Base-by-base conservation (phyloP, 1,140 invertebrate genomes). In the fruit fly (Drosophila melanogaster) region DNA sequence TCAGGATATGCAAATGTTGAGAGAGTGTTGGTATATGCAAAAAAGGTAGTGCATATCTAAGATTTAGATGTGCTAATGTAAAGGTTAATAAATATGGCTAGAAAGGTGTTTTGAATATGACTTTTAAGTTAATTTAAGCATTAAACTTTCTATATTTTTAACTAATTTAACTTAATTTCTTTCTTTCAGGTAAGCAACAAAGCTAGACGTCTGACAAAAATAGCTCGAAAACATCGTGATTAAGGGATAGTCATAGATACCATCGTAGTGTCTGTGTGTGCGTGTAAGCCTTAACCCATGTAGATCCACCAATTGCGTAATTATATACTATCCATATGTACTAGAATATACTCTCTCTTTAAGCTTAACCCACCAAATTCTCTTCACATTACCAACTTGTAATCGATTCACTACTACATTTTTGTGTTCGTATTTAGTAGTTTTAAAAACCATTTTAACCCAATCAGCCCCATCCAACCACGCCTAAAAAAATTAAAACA, bases 151-250 rank as follows among this genome's bases (percentile, higher is more conserved):
- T 22, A 22, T 22, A 8, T 33, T 10, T 10, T 8, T 8, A 33
- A 33, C 6, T 37, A 12, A 37, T 14, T 38, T 14, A 38, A 38
- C 14, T 38, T 14, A 14, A 4, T 38, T 43, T 37, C 47, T 47
- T 65, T 15, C 12, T 64, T 86, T 35, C 62, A 86, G 81, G 81
- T 86, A 87, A 81, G 81, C 83, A 50, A 54, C 8, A 59, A 41
- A 3, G 22, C 19, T 43, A n/a, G 22, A 56, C n/a, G 2, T 19
- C 46, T 19, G 24, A 1, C 30, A 38, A 24, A 38, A 24, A 49
- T 26, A 14, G 10, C 4, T 10, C 6, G n/a, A 49, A 47, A 35
- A 24, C n/a, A 3, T 26, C 38, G 59, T 24, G 26, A 53, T 17
- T 43, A 58, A 53, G 47, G 51, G 24, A 30, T 51, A 47, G 17